These are phyloP conservation scores for Noctua comes DNA, from an alignment of 2,888 invertebrate genomes.

Conservation along the genomic window DNA sequence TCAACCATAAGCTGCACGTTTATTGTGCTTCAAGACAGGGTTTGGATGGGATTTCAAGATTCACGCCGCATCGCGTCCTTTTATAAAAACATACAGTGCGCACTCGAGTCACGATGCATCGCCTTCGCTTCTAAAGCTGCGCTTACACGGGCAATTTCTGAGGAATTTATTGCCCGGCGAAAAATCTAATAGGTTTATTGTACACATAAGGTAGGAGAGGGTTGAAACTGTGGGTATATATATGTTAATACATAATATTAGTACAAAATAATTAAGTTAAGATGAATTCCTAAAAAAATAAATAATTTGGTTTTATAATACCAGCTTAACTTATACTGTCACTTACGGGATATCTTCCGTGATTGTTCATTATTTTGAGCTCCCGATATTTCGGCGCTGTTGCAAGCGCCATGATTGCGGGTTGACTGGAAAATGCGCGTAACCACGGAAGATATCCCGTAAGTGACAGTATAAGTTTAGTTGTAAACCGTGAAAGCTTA, in stretches of 20 bases:
- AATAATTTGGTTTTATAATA: no score
- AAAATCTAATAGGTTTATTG: not conserved
- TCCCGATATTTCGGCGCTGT: no score
- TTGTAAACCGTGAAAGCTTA: no score
- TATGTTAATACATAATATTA: not conserved
- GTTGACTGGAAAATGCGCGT: no score
- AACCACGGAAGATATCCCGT: no score
- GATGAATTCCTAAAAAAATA: no score
- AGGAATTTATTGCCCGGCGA: not conserved
- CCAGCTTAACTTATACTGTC: not conserved
- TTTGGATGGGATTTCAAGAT: slow-evolving; percentile 69
- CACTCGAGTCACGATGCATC: slow-evolving; percentile 52
- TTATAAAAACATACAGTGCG: slow-evolving; percentile 52
- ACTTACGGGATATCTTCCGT: no score
- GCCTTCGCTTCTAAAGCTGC: slow-evolving; percentile 19
- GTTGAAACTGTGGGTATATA: not conserved
- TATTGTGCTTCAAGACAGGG: slow-evolving; percentile 70
- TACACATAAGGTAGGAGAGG: not conserved
- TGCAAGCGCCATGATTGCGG: no score
- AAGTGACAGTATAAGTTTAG: no score
- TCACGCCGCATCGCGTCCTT: slow-evolving; percentile 55
- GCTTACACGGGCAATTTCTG: slow-evolving; percentile 9
- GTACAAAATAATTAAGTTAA: not conserved
- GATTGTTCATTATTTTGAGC: no score
- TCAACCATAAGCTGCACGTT: slow-evolving; percentile 65